phyloP scores from a whole-genome alignment of 2,888 invertebrate genomes.

The Nebria brevicollis region DNA sequence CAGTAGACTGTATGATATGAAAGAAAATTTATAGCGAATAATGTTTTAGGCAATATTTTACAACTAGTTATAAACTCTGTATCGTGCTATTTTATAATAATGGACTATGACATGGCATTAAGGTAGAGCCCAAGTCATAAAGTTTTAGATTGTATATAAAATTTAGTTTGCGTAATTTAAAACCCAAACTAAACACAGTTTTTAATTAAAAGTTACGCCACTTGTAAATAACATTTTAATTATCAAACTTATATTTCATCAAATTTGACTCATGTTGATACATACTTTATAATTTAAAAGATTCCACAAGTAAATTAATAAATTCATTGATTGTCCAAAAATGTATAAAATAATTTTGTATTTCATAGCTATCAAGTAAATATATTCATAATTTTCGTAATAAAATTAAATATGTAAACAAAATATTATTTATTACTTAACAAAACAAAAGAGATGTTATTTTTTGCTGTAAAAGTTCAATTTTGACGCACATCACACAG shows the following conservation, averaged over 20 bases:
- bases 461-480: too few relatives aligned
- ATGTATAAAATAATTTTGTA: too few relatives aligned
- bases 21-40: neutral
- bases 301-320: too few relatives aligned
- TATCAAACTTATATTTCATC: neutral
- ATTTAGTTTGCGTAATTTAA: neutral
- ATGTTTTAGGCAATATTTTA: neutral
- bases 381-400: too few relatives aligned
- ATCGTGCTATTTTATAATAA: neutral
- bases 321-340: too few relatives aligned
- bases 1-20: neutral
- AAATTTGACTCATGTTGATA: neutral
- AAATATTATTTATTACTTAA: too few relatives aligned
- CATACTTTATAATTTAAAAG: neutral
- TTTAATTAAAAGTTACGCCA: neutral
- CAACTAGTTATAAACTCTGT: neutral
- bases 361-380: too few relatives aligned
- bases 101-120: neutral
- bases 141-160: neutral
- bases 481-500: too few relatives aligned
- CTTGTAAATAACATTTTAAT: neutral
- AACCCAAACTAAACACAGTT: neutral
- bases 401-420: too few relatives aligned
- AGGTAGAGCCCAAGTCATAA: neutral
- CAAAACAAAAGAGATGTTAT: too few relatives aligned